Evolutionary conservation across 2,888 invertebrate species (phyloP), one percentile per base, ranked within the genome.

Genomic region (Tachina grossa): DNA sequence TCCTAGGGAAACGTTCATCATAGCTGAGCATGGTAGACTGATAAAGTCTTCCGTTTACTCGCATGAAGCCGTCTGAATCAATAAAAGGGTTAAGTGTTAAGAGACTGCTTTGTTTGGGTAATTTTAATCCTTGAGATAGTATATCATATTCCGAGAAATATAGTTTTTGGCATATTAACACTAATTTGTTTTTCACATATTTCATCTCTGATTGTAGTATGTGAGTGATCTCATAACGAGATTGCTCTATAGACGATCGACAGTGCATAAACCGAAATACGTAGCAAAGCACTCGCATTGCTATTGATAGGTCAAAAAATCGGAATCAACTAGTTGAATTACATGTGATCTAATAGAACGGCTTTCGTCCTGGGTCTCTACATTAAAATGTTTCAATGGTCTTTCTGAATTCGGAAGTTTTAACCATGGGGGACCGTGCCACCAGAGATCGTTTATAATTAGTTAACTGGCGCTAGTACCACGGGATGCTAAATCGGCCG

Each of bases 361-460:
- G 51, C n/a, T 9, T 9, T 51, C 51, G 16, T 16, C 19, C 19
- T 53, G 10, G 9, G 53, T 53, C 53, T 53, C 10, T 9, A 11
- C 47, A 10, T 10, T 10, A 3, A n/a, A 49, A n/a, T 49, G 3
- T n/a, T 49, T 47, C 45, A 2, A 47, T 0, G 66, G 66, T 57
- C 76, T 57, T 1, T 45, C 19, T 1, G 31, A n/a, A 0, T 13
- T 43, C 0, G 55, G 31, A 0, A 1, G 43, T n/a, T 14, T 43
- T 16, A 82, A n/a, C 81, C 78, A 78, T 0, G 11, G 1, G 0
- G 71, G 85, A 1, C 77, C 75, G 19, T 85, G 43, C 78, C 74
- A 85, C 71, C 84, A 81, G 8, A 84, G 22, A 6, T 39, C 1
- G 39, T 57, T 77, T 0, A 6, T 1, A 6, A 11, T 10, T 1